Conservation (phyloP, 2,888 invertebrate species). For the Tyria jacobaeae region DNA sequence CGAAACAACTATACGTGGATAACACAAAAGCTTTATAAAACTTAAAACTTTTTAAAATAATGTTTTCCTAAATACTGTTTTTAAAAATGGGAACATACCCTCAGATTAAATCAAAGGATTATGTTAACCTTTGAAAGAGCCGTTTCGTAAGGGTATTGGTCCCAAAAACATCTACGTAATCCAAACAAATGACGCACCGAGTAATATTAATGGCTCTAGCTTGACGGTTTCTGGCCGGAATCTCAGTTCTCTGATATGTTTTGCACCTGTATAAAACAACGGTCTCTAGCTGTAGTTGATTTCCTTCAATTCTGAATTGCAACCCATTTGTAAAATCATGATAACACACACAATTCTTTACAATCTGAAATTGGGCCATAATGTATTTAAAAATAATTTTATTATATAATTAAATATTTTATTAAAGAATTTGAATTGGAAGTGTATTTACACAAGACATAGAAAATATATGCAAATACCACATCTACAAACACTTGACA, state of each 20-base stretch:
- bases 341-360: too few species aligned
- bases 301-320: conserved; percentile 16
- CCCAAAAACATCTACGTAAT: conserved; percentile 65
- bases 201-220: conserved; percentile 66
- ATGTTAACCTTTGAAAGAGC: conserved; percentile 48
- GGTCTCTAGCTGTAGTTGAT: conserved; percentile 32
- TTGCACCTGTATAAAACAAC: conserved; percentile 36
- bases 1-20: too few species aligned
- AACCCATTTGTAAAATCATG: background rate
- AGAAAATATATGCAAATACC: too few species aligned
- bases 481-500: too few species aligned
- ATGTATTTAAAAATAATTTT: too few species aligned
- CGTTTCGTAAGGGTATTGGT: conserved; percentile 57
- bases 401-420: too few species aligned
- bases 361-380: background rate
- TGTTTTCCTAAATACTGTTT: conserved; percentile 28
- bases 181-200: conserved; percentile 64
- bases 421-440: too few species aligned
- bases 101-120: conserved; percentile 55
- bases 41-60: too few species aligned
- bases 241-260: conserved; percentile 44
- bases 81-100: conserved; percentile 30
- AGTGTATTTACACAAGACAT: too few species aligned
- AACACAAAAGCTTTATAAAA: too few species aligned
- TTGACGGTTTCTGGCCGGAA: conserved; percentile 41